Evolutionary conservation across 2,797 vertebrate species (phyloP).

Genomic region (Podargus strigoides): DNA sequence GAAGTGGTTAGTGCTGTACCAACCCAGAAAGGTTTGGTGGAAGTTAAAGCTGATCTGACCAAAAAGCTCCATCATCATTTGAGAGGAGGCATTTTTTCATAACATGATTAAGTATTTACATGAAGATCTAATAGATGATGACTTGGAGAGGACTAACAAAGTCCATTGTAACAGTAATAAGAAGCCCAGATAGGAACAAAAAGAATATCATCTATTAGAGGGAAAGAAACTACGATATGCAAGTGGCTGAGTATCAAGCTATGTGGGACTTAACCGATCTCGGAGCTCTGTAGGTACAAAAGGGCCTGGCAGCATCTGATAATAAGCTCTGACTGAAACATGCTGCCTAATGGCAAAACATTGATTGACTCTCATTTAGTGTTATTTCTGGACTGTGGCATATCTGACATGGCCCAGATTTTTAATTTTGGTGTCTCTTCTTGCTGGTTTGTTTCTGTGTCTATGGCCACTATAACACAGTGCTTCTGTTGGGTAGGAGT

Average conservation of each 20-base stretch:
- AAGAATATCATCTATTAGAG: background rate
- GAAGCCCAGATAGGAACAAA: background rate
- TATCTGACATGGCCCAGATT: background rate
- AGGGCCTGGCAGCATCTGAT: background rate
- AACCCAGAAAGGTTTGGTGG: background rate
- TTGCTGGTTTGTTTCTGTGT: background rate
- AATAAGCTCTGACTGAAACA: background rate
- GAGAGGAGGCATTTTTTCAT: background rate
- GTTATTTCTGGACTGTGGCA: background rate
- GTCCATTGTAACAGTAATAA: background rate
- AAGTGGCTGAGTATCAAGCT: background rate
- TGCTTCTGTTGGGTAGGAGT: background rate
- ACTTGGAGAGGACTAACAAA: background rate
- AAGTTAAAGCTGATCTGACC: background rate
- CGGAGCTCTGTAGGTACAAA: background rate
- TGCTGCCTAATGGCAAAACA: background rate
- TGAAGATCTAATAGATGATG: background rate
- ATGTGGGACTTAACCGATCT: background rate
- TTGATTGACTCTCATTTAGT: background rate
- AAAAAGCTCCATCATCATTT: background rate
- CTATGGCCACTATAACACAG: background rate
- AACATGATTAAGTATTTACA: rapidly evolving
- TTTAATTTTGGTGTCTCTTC: background rate
- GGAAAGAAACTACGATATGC: background rate
- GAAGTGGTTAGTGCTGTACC: background rate